Percentiles rank a stretch among this genome's conserved stretches.
Evolutionary conservation across 2,797 vertebrate species (phyloP).

Genomic region (Spinus olivaceus): DNA sequence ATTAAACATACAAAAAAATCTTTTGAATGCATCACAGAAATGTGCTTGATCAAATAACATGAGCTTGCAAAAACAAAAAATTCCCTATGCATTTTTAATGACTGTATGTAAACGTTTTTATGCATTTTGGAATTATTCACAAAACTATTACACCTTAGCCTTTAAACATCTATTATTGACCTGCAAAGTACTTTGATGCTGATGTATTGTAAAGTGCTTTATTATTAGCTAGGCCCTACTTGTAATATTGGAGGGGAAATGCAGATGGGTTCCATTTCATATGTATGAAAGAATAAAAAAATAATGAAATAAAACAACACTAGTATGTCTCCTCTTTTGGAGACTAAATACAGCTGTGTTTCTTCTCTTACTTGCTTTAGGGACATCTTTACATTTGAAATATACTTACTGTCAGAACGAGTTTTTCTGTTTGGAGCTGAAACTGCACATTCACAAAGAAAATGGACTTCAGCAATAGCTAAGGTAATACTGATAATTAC

Average conservation of each 20-base stretch:
- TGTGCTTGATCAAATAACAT: neutral
- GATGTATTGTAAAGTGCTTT: neutral
- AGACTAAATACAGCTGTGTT: neutral
- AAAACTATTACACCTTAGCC: neutral
- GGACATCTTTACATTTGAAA: conserved; percentile 90
- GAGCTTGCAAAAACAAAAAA: neutral
- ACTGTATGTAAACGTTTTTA: neutral
- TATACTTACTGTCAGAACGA: conserved; percentile 88
- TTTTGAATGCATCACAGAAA: neutral
- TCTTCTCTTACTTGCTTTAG: conserved; percentile 69
- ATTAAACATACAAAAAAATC: neutral
- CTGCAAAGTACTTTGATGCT: neutral
- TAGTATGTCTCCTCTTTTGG: neutral
- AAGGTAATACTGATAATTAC: conserved; percentile 82
- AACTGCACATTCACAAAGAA: conserved; percentile 83
- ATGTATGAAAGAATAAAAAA: neutral
- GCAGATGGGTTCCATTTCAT: neutral
- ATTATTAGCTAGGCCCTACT: neutral
- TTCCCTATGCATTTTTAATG: neutral
- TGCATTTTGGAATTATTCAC: neutral
- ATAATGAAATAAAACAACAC: neutral
- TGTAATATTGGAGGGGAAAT: neutral
- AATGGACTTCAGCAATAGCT: conserved; percentile 89
- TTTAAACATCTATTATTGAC: neutral
- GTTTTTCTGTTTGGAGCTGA: conserved; percentile 87